These are phyloP conservation scores for Nomia melanderi DNA, from an alignment of 1,140 invertebrate species.

Conservation along the genomic window DNA sequence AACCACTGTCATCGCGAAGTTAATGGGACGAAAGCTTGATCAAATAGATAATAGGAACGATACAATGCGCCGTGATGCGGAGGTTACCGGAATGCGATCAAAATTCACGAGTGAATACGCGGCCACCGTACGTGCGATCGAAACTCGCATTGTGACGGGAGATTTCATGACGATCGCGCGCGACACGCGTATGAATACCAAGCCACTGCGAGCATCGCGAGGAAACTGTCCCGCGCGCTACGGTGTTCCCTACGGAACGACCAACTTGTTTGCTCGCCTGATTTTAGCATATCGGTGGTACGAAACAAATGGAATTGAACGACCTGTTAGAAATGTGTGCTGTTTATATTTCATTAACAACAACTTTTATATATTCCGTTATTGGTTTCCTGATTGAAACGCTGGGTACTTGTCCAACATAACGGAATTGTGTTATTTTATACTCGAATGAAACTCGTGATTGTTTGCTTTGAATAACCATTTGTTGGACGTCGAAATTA, in stretches of 20 bases:
- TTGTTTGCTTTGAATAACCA: no score
- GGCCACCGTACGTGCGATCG: slow-evolving; percentile 6
- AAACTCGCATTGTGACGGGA: slow-evolving; percentile 15
- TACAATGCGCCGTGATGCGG: neutral
- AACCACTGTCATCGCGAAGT: neutral
- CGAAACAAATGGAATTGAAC: neutral
- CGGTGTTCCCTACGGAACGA: neutral
- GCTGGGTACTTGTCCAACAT: no score
- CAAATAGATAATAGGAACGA: neutral
- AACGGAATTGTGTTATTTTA: no score
- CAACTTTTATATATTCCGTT: no score
- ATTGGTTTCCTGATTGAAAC: no score
- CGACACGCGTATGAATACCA: slow-evolving; percentile 17
- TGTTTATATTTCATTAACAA: neutral
- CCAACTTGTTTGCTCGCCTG: slow-evolving; percentile 17
- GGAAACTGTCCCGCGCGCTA: slow-evolving; percentile 19
- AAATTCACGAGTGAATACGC: slow-evolving; percentile 33
- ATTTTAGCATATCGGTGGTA: slow-evolving; percentile 18
- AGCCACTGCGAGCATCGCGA: neutral
- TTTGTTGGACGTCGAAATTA: no score
- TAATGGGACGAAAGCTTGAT: slow-evolving; percentile 6
- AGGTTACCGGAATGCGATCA: slow-evolving; percentile 7
- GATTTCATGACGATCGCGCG: slow-evolving; percentile 20
- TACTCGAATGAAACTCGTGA: no score
- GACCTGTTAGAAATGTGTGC: neutral